phyloP scores from a whole-genome alignment of 2,888 invertebrate species.

The Limnephilus rhombicus region DNA sequence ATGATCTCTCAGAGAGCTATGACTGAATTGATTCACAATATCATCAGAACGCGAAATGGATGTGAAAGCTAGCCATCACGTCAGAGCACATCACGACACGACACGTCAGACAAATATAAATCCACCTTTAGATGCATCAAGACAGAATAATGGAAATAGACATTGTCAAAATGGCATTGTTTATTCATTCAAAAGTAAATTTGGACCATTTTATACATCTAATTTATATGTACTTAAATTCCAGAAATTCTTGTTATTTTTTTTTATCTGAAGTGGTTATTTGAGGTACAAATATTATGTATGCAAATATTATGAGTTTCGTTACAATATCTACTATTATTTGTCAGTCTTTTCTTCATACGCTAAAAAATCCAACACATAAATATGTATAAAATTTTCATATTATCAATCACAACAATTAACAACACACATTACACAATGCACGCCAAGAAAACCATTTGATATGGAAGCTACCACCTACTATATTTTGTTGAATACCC shows the following conservation, averaged over 20 bases:
- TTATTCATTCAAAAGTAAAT: not conserved
- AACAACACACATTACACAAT: conserved; percentile 46
- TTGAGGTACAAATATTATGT: conserved; percentile 14
- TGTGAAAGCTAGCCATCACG: no score
- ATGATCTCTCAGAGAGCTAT: no score
- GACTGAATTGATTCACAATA: no score
- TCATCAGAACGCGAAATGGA: no score
- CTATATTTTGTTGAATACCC: conserved; percentile 25
- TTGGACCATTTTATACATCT: not conserved
- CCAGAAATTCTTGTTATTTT: not conserved
- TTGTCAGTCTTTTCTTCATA: conserved; percentile 50
- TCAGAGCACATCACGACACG: no score
- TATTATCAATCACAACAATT: conserved; percentile 45
- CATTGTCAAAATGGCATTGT: not conserved
- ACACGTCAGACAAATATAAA: no score
- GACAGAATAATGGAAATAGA: not conserved
- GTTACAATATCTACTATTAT: conserved; percentile 23
- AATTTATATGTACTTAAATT: not conserved
- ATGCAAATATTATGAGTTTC: conserved; percentile 18
- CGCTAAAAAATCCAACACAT: conserved; percentile 48
- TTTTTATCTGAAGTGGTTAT: not conserved
- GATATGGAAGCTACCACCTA: conserved; percentile 14
- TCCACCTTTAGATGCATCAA: not conserved
- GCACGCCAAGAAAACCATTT: conserved; percentile 15
- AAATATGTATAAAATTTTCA: conserved; percentile 32